Base-by-base conservation (phyloP, 2,797 vertebrate genomes). In the Coccyzus lansbergi region DNA sequence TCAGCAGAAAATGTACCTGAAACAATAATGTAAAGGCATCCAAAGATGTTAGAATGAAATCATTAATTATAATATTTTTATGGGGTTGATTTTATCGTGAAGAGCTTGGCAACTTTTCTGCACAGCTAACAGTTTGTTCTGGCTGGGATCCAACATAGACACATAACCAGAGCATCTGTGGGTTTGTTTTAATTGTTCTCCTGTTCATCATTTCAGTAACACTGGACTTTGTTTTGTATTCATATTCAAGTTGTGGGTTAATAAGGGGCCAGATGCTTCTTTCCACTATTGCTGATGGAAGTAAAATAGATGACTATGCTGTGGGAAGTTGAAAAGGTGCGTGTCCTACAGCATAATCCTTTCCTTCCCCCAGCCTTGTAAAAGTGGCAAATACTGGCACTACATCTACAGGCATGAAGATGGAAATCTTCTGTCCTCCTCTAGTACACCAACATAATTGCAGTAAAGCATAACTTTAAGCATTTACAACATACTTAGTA, bases 91-190 rank as follows among this genome's bases (percentile, higher is more conserved):
- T 90, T 95, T 94, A 90, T 75, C 26, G 0, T 72, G 25, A 86
- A 93, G 84, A 92, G 53, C 65, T 91, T 90, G 93, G 90, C 85
- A 92, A 72, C 29, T 86, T 86, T 72, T 91, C 59, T 68, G 63
- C 83, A 79, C 34, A 93, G 55, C 78, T 79, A 62, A 88, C 63
- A 88, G 74, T 76, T 94, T 74, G 65, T 16, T 72, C 91, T 93
- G 92, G 83, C 91, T 56, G 52, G 60, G 67, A 77, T 85, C 88
- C 94, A 91, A 58, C 59, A 64, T 9, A 92, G 86, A 76, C 31
- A 31, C 70, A 60, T 25, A 64, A 77, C 33, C 38, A 90, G 53
- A 83, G 74, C 85, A 71, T 74, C 93, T 88, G 68, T 22, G 83
- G 51, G 64, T 72, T 52, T 85, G 49, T 64, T 89, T 93, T 77